Base-by-base conservation (phyloP, 2,797 vertebrate genomes). In the Nothura maculosa region DNA sequence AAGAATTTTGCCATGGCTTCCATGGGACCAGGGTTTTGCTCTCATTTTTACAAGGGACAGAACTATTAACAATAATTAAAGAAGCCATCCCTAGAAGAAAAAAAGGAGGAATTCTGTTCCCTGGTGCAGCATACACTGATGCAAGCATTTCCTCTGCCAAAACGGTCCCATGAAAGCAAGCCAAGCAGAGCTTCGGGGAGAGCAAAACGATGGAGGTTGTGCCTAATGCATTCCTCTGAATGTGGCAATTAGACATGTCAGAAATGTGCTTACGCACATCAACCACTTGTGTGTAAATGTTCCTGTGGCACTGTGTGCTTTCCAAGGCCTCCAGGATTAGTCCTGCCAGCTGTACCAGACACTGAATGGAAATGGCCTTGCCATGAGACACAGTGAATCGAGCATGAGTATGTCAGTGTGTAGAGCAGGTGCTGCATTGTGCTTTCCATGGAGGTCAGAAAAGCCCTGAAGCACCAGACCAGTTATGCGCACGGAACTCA, bases 151-250 rank as follows among this genome's bases (percentile, higher is more conserved):
- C 28, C 10, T 68, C 40, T 86, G 81, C 72, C 83, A 90, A 88
- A 90, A 43, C 27, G 14, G 10, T 58, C 10, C 6, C 50, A 28
- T 61, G 75, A 55, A 75, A 80, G n/a, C 18, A 61, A 90, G 81
- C 40, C 86, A 92, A 75, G 40, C 7, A 5, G 6, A 57, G 19
- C 21, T 87, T 62, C 34, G 74, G 28, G 47, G 34, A 66, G 54
- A 70, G n/a, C 50, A 85, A 17, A 20, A 3, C 0, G 0, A 18
- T 67, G 20, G n/a, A 2, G 0, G 17, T 61, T 68, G 61, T 91
- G 25, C 45, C 50, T 73, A 24, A 24, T 36, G 55, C 24, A 30
- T 74, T 22, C 34, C 22, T 67, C 30, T 5, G 1, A 22, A 5
- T 18, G 6, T 1, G n/a, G 4, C 36, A 45, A 54, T 21, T 3